Evolutionary conservation across 2,113 vertebrate genomes (phyloP).

Genomic region (Scalopus aquaticus): DNA sequence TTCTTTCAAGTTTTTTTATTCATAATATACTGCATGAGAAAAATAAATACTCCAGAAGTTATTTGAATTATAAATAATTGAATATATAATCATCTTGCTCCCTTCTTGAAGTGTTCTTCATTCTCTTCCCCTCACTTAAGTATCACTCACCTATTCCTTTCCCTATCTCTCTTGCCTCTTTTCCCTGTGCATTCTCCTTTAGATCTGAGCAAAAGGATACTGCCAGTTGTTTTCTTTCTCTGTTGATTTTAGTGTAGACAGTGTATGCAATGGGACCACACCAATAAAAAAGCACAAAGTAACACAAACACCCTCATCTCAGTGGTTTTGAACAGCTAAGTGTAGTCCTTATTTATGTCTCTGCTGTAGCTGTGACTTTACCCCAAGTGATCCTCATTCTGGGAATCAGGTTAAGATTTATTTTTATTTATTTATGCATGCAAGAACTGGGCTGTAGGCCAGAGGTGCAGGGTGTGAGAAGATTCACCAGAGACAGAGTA

Average conservation of each 20-base stretch:
- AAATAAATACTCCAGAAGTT: neutral
- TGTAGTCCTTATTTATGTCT: neutral
- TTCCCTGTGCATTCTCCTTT: neutral
- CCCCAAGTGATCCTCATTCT: neutral
- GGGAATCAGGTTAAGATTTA: neutral
- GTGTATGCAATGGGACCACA: neutral
- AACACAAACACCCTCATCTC: neutral
- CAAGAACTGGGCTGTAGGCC: too few species aligned
- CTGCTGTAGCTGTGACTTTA: neutral
- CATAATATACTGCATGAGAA: neutral
- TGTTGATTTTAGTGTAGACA: neutral
- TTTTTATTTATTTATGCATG: too few species aligned
- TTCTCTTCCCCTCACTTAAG: neutral
- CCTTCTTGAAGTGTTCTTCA: neutral
- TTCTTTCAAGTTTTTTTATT: neutral
- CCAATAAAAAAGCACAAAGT: neutral
- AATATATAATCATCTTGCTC: neutral
- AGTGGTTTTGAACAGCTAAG: neutral
- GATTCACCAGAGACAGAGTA: too few species aligned
- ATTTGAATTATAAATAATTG: slow-evolving; percentile 19
- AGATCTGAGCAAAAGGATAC: neutral
- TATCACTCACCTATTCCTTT: neutral
- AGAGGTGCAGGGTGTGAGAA: too few species aligned
- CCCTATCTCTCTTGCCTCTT: neutral
- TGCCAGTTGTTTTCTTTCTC: neutral